These are phyloP conservation scores for Drosophila mojavensis DNA, from an alignment of 1,140 invertebrate species.

Conservation along the genomic window DNA sequence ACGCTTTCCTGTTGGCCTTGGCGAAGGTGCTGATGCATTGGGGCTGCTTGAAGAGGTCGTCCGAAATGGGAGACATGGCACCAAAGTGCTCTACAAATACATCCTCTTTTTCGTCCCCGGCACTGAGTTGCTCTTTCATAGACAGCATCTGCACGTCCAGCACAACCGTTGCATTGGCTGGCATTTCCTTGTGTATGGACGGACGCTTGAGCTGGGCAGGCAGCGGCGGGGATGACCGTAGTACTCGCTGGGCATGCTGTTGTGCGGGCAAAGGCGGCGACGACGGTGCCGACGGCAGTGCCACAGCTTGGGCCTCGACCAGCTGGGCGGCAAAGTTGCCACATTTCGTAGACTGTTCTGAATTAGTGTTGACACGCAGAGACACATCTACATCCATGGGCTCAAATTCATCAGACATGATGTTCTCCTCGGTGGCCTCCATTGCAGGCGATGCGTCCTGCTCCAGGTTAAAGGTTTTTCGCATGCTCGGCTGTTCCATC, in stretches of 20 bases:
- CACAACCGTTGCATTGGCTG: slow-evolving; percentile 40
- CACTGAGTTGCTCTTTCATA: slow-evolving; percentile 73
- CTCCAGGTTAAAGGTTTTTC: slow-evolving; percentile 47
- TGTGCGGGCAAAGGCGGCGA: neutral
- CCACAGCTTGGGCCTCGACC: neutral
- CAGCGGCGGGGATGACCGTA: slow-evolving; percentile 18
- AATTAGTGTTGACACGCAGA: slow-evolving; percentile 4
- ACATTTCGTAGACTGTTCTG: neutral
- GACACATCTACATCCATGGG: slow-evolving; percentile 70
- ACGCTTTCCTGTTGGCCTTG: slow-evolving; percentile 24
- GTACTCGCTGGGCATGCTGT: neutral
- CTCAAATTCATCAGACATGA: slow-evolving; percentile 38
- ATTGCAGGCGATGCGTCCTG: slow-evolving; percentile 33
- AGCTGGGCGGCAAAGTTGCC: neutral
- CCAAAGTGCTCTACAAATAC: slow-evolving; percentile 69
- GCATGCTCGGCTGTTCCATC: neutral
- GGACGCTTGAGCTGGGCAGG: slow-evolving; percentile 35
- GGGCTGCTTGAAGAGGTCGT: slow-evolving; percentile 67
- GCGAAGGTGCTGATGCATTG: slow-evolving; percentile 46
- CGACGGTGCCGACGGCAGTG: neutral
- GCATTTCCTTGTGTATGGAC: slow-evolving; percentile 41
- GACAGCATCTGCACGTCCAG: slow-evolving; percentile 65
- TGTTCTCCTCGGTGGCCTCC: slow-evolving; percentile 58
- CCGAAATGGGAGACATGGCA: slow-evolving; percentile 59
- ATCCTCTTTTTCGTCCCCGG: slow-evolving; percentile 76